Evolutionary conservation across 2,113 vertebrate genomes (phyloP).

Genomic region (Rhadina sibilatrix): DNA sequence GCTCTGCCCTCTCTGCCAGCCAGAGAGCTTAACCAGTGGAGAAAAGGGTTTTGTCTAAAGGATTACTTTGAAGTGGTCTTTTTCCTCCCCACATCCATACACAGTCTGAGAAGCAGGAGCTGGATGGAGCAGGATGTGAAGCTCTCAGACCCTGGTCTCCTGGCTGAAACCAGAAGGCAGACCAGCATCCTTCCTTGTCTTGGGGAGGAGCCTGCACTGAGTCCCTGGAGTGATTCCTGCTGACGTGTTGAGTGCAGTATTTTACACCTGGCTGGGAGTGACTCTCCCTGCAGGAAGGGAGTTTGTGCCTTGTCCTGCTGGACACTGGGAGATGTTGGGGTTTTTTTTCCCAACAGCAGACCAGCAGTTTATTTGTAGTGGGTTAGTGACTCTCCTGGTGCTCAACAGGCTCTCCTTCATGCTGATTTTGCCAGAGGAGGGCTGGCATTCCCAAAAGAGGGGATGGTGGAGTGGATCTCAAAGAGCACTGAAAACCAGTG

Average conservation of each 20-base stretch:
- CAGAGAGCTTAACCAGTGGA: not conserved
- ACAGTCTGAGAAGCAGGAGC: not conserved
- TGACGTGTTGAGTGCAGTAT: fast-evolving
- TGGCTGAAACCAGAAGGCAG: not conserved
- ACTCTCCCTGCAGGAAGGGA: fast-evolving
- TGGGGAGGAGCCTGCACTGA: not conserved
- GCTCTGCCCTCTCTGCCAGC: not conserved
- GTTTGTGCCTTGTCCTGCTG: not conserved
- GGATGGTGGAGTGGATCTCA: not conserved
- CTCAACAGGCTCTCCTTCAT: not conserved
- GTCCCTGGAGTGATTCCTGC: not conserved
- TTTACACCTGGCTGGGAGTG: fast-evolving
- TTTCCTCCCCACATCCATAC: not conserved
- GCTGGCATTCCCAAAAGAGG: not conserved
- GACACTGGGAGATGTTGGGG: not conserved
- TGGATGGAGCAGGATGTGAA: not conserved
- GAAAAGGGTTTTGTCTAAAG: not conserved
- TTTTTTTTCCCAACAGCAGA: not conserved
- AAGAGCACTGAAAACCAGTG: not conserved
- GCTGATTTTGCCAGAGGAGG: not conserved
- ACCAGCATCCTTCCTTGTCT: not conserved
- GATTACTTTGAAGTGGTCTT: not conserved
- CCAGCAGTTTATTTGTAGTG: not conserved
- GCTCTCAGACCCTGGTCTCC: not conserved
- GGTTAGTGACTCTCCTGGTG: not conserved